These are phyloP conservation scores for Tetramorium parvispinum DNA, from an alignment of 1,140 invertebrate species.

Conservation along the genomic window DNA sequence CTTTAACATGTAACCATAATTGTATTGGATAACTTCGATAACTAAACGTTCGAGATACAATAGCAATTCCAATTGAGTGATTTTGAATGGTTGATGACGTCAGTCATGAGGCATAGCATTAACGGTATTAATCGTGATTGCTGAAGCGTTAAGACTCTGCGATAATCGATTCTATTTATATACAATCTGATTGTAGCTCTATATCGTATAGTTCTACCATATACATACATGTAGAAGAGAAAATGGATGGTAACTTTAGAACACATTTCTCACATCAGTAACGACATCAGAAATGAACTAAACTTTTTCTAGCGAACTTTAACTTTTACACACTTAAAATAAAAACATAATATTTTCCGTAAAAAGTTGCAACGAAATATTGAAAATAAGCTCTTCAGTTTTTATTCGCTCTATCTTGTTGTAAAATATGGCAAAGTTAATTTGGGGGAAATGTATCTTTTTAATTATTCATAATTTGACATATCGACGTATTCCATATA, in stretches of 20 bases:
- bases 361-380: neutral
- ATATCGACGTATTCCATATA: neutral
- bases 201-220: neutral
- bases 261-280: too few species aligned
- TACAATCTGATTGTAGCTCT: neutral
- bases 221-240: neutral
- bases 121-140: slow-evolving; percentile 32
- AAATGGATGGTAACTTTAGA: neutral
- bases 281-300: neutral
- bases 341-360: neutral
- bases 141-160: slow-evolving; percentile 33
- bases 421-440: slow-evolving; percentile 23
- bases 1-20: slow-evolving; percentile 13
- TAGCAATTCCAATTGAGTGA: slow-evolving; percentile 12
- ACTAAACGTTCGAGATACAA: slow-evolving; percentile 23
- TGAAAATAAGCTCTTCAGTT: neutral
- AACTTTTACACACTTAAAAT: neutral
- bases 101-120: slow-evolving; percentile 12
- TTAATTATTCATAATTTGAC: neutral
- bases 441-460: neutral
- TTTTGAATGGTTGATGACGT: slow-evolving; percentile 4
- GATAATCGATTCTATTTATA: slow-evolving; percentile 8
- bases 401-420: neutral
- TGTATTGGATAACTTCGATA: neutral
- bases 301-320: neutral